These are phyloP conservation scores for Megathymus violae DNA, from an alignment of 1,140 invertebrate genomes.

Conservation along the genomic window DNA sequence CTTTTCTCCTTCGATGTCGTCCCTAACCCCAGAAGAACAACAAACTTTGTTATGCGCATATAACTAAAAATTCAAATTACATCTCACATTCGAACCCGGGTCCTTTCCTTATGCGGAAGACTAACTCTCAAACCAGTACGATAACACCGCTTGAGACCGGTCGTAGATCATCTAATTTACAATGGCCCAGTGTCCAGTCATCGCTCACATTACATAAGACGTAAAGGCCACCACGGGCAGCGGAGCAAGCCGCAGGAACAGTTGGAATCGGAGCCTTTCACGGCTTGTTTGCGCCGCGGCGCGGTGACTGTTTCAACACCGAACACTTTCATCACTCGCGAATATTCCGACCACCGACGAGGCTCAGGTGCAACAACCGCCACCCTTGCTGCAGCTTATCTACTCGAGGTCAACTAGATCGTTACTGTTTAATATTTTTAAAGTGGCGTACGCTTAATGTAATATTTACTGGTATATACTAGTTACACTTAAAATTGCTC, in stretches of 20 bases:
- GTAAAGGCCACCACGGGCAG: background rate
- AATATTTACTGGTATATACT: background rate
- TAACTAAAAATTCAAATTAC: no score
- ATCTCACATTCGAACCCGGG: no score
- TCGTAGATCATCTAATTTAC: background rate
- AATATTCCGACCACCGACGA: background rate
- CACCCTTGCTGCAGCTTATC: background rate
- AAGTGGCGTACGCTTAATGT: background rate
- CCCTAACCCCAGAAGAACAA: no score
- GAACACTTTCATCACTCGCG: background rate
- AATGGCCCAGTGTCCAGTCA: background rate
- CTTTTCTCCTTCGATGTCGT: no score
- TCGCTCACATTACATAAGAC: background rate
- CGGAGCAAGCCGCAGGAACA: background rate
- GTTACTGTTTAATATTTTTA: background rate
- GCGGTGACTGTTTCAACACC: background rate
- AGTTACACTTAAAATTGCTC: background rate
- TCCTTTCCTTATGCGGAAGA: no score
- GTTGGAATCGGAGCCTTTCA: background rate
- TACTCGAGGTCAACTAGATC: constrained; percentile 2
- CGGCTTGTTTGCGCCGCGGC: background rate
- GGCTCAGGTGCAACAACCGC: background rate
- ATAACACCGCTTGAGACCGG: no score
- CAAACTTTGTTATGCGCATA: no score
- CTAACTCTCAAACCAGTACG: no score